Evolutionary conservation across 2,888 invertebrate species (phyloP), one percentile per base, ranked within the genome.

Genomic region (Syritta pipiens): DNA sequence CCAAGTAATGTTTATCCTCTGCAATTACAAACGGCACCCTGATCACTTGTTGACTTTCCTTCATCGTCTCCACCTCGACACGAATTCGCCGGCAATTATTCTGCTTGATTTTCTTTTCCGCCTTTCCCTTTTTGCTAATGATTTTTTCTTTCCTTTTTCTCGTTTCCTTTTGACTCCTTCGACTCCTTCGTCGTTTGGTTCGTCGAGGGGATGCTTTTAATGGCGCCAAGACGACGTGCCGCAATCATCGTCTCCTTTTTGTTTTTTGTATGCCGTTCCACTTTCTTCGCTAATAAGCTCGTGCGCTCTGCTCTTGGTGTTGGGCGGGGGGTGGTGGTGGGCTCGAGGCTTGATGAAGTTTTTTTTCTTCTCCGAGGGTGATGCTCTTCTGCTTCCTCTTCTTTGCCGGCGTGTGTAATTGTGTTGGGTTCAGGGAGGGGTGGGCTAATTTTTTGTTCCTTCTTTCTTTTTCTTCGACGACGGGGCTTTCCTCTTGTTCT

Each of bases 171-270:
- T 37, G 19, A 17, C 37, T 14, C 3, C 24, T 5, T 42, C 37
- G 4, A 5, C 28, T 10, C 4, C 3, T 9, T 32, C 30, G 26
- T 40, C 51, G 48, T 62, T 12, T 44, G 44, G 44, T 63, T 62
- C 14, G 30, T 49, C 32, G 6, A 5, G 49, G 22, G 49, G 53
- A 28, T 24, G 51, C 17, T 72, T 60, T 72, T 62, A 68, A 72
- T 74, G 79, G 72, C 68, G 79, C 62, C 67, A 79, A 79, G 62
- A 46, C n/a, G n/a, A n/a, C 55, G 71, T 62, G 75, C 63, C 65
- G 65, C 71, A 77, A 65, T 71, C 77, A 71, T 67, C 55, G 55
- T 62, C 53, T 72, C 48, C 46, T 51, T 72, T 72, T 79, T 79
- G 67, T 71, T 67, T 72, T 72, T 57, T 57, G 40, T 67, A 12